phyloP scores from a whole-genome alignment of 2,888 invertebrate genomes.

The Drosophila koepferae region DNA sequence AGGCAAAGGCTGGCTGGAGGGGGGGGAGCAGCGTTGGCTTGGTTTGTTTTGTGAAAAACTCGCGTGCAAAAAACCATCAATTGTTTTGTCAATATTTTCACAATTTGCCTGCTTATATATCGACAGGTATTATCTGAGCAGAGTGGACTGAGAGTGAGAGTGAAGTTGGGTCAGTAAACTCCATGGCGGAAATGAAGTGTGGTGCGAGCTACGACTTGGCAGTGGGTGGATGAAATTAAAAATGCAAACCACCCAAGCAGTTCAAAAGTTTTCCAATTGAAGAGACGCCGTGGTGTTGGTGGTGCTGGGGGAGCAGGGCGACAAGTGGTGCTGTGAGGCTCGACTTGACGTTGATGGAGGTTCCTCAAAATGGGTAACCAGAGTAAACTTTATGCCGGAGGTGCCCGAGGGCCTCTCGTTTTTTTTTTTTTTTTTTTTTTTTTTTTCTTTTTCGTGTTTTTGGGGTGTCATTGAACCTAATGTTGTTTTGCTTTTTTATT shows the following conservation, averaged over 20 bases:
- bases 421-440: slow-evolving; percentile 40
- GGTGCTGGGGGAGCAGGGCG: too few species aligned
- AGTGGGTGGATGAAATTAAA: slow-evolving; percentile 38
- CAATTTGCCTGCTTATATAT: slow-evolving; percentile 64
- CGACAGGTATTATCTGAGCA: slow-evolving; percentile 53
- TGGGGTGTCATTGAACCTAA: slow-evolving; percentile 75
- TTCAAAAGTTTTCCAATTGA: slow-evolving; percentile 74
- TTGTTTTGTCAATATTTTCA: slow-evolving; percentile 79
- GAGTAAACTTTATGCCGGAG: slow-evolving; percentile 27
- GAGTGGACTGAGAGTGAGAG: background rate
- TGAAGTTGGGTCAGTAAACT: slow-evolving; percentile 55
- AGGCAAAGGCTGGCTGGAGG: background rate
- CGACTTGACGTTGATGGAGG: slow-evolving; percentile 73
- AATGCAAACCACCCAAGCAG: slow-evolving; percentile 31
- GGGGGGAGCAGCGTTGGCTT: background rate
- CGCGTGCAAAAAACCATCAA: slow-evolving; percentile 67
- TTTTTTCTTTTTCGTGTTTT: slow-evolving; percentile 28
- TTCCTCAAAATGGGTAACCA: slow-evolving; percentile 42
- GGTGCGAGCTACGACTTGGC: background rate
- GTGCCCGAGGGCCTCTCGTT: slow-evolving; percentile 43
- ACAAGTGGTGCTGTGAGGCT: slow-evolving; percentile 4
- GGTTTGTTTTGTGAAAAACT: slow-evolving; percentile 25
- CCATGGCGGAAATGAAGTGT: slow-evolving; percentile 31
- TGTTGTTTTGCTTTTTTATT: slow-evolving; percentile 61
- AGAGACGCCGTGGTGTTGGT: slow-evolving; percentile 10